Conservation (phyloP, 2,113 vertebrate genomes). For the Nothocercus julius region DNA sequence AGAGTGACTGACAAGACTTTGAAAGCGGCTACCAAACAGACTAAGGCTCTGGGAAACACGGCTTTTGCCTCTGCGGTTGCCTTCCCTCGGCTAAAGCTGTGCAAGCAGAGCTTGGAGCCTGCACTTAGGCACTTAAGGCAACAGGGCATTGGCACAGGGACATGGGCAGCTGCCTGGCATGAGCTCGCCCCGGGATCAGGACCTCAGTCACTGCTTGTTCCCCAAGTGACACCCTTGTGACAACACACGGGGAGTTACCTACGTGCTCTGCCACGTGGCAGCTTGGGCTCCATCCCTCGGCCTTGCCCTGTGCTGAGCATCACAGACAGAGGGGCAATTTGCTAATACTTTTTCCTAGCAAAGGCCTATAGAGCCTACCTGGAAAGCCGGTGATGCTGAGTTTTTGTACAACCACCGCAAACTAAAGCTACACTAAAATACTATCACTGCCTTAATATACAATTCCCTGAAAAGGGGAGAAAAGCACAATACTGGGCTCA, state of each 20-base stretch:
- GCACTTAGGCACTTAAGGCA: background rate
- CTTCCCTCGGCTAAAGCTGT: background rate
- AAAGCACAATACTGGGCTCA: background rate
- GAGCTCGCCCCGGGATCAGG: background rate
- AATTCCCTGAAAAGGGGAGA: background rate
- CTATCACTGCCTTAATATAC: background rate
- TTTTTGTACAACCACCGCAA: background rate
- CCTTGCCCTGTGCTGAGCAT: conserved; percentile 26
- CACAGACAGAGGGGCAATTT: conserved; percentile 40
- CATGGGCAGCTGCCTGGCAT: background rate
- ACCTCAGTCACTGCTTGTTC: conserved; percentile 21
- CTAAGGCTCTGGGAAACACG: background rate
- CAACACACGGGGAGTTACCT: conserved; percentile 32
- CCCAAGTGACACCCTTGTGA: background rate
- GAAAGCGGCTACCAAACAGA: background rate
- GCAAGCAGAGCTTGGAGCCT: background rate
- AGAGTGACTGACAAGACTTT: background rate
- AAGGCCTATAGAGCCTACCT: conserved; percentile 45
- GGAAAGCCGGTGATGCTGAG: background rate
- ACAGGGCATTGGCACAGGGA: background rate
- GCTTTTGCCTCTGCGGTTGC: rapidly evolving
- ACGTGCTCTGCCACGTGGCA: background rate
- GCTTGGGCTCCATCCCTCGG: conserved; percentile 31
- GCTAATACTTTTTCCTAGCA: conserved; percentile 54
- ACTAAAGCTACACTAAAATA: conserved; percentile 23